Evolutionary conservation across 2,888 invertebrate genomes (phyloP).

Genomic region (Philaethria dido): DNA sequence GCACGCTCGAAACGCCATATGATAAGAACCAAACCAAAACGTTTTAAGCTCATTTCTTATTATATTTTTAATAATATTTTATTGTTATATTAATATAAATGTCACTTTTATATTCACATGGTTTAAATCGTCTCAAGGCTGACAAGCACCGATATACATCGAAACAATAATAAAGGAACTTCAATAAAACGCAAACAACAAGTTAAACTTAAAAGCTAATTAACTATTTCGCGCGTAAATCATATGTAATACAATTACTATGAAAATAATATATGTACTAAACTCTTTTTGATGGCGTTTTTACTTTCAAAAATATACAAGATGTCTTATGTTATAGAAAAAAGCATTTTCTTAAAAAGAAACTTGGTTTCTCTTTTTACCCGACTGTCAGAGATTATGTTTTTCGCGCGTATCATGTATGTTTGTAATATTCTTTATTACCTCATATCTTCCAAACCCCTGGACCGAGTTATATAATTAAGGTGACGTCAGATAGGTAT

Average conservation of each 20-base stretch:
- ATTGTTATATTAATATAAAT: too few relatives aligned
- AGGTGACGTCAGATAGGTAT: too few relatives aligned
- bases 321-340: background rate
- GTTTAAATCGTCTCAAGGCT: background rate
- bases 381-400: too few relatives aligned
- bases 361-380: background rate
- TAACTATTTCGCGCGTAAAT: conserved; percentile 8
- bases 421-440: too few relatives aligned
- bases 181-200: background rate
- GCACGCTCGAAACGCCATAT: too few relatives aligned
- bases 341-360: too few relatives aligned
- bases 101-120: background rate
- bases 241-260: background rate
- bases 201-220: conserved; percentile 3
- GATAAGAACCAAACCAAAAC: too few relatives aligned
- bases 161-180: background rate
- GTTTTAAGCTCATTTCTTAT: too few relatives aligned
- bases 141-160: background rate
- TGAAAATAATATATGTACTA: background rate
- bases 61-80: too few relatives aligned
- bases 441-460: too few relatives aligned
- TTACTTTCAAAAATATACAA: conserved; percentile 23
- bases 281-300: background rate
- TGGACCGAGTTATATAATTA: too few relatives aligned
- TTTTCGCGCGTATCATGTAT: too few relatives aligned